These are phyloP conservation scores for Danio tinwini DNA, from an alignment of 2,797 vertebrate genomes.

Conservation along the genomic window DNA sequence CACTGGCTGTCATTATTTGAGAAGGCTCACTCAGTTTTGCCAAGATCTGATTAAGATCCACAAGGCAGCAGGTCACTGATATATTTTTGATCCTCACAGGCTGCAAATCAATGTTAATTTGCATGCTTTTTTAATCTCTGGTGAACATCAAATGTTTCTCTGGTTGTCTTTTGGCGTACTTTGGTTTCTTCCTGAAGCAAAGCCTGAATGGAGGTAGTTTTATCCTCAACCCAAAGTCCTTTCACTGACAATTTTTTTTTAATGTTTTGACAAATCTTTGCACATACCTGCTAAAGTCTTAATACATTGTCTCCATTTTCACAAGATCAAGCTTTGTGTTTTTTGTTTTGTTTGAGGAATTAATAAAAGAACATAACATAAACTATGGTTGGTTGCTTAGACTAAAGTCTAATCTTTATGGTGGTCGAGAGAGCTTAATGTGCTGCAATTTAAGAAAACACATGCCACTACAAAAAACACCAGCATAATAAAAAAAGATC, in stretches of 20 bases:
- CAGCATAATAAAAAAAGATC: no score
- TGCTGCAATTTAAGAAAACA: no score
- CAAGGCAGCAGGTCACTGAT: conserved; percentile 12
- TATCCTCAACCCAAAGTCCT: background rate
- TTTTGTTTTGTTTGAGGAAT: no score
- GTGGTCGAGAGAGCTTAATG: no score
- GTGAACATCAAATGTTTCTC: conserved; percentile 3
- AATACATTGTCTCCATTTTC: no score
- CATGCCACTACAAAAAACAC: no score
- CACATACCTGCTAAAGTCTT: no score
- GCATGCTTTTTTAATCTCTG: background rate
- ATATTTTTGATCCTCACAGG: background rate
- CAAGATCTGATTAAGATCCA: conserved; percentile 32
- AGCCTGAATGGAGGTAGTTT: background rate
- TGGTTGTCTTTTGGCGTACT: background rate
- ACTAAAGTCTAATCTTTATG: background rate
- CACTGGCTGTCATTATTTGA: conserved; percentile 22
- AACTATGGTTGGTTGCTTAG: background rate
- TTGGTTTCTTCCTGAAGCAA: background rate
- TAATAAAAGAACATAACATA: no score
- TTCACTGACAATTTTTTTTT: no score
- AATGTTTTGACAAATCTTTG: no score
- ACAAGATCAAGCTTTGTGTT: no score
- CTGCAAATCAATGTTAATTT: background rate
- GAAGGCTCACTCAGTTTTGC: conserved; percentile 27